Evolutionary conservation across 2,113 vertebrate species (phyloP).

Genomic region (Alosa alosa): DNA sequence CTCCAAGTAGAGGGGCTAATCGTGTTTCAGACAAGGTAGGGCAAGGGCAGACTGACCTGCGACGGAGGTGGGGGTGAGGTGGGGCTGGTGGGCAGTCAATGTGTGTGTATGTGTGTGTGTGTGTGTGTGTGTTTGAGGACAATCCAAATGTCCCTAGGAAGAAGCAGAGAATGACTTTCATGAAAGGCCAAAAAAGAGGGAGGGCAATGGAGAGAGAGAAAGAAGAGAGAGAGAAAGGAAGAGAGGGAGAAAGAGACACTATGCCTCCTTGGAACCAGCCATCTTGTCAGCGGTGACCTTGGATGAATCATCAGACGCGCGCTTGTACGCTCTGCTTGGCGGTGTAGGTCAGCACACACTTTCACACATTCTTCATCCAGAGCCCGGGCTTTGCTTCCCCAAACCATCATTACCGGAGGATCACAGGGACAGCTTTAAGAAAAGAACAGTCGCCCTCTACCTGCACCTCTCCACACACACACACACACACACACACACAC

Average conservation of each 20-base stretch:
- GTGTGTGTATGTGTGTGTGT: background rate
- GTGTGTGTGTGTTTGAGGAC: slow-evolving; percentile 20
- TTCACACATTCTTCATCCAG: slow-evolving; percentile 16
- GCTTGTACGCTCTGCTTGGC: background rate
- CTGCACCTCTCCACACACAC: too few relatives aligned
- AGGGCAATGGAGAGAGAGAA: slow-evolving; percentile 11
- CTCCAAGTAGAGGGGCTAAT: slow-evolving; percentile 61
- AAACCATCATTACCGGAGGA: background rate
- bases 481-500: background rate
- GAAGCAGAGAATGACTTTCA: slow-evolving; percentile 22
- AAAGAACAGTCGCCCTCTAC: background rate
- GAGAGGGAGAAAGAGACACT: slow-evolving; percentile 8
- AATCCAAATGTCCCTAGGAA: slow-evolving; percentile 10
- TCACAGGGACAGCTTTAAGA: slow-evolving; percentile 14
- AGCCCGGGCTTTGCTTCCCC: background rate
- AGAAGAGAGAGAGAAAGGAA: slow-evolving; percentile 27
- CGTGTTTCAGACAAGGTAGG: slow-evolving; percentile 59
- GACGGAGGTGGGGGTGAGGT: background rate
- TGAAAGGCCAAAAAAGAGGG: slow-evolving; percentile 26
- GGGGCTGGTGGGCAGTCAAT: background rate
- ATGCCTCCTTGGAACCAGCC: slow-evolving; percentile 17
- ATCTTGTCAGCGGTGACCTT: slow-evolving; percentile 41
- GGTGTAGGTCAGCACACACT: background rate
- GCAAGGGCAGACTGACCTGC: slow-evolving; percentile 54
- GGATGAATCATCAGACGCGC: slow-evolving; percentile 30